These are phyloP conservation scores for Hydrolagus colliei DNA, from an alignment of 2,797 vertebrate species.

Conservation along the genomic window DNA sequence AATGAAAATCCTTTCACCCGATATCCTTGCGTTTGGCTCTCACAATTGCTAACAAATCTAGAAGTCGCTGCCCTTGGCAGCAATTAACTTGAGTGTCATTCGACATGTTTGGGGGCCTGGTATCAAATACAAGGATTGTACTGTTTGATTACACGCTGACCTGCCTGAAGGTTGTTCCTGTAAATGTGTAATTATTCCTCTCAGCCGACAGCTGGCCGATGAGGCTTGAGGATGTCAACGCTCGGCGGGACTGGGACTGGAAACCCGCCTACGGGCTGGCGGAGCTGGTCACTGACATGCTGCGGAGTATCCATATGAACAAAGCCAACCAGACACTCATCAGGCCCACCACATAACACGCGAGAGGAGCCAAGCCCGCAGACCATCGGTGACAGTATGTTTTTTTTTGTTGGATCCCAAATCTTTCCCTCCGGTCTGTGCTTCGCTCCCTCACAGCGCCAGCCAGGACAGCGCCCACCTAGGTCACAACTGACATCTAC, in stretches of 20 bases:
- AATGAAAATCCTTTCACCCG: too few species aligned
- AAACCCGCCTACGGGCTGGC: conserved; percentile 50
- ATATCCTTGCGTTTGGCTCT: too few species aligned
- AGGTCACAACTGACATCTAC: too few species aligned
- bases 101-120: neutral
- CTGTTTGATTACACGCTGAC: too few species aligned
- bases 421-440: neutral
- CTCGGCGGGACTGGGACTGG: conserved; percentile 67
- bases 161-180: too few species aligned
- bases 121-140: too few species aligned
- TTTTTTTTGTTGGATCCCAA: neutral
- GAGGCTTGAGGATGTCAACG: conserved; percentile 65
- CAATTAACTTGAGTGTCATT: neutral
- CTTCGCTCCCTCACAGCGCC: too few species aligned
- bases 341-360: neutral
- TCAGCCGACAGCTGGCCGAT: conserved; percentile 69
- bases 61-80: neutral
- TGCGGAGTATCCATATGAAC: conserved; percentile 46
- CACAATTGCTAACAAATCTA: too few species aligned
- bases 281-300: conserved; percentile 61
- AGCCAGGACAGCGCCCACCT: too few species aligned
- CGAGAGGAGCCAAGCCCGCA: neutral
- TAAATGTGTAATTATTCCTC: conserved; percentile 29
- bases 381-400: too few species aligned
- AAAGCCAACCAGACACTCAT: neutral